phyloP scores from a whole-genome alignment of 1,140 invertebrate species.

The Zaprionus inermis region DNA sequence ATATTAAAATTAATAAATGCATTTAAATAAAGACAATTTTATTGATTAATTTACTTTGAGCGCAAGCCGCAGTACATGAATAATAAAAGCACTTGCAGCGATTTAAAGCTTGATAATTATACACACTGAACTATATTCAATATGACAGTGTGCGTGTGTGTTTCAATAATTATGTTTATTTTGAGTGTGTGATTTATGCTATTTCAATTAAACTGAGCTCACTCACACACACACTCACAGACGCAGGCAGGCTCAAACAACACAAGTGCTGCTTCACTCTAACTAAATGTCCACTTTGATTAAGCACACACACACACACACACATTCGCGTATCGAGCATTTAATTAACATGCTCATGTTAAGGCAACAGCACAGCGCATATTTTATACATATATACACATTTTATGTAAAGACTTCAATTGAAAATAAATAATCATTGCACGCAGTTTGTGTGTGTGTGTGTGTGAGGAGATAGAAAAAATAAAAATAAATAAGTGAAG shows the following conservation, averaged over 20 bases:
- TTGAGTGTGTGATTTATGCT: background rate
- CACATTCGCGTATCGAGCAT: slow-evolving; percentile 8
- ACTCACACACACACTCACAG: background rate
- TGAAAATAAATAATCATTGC: slow-evolving; percentile 25
- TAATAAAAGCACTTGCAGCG: background rate
- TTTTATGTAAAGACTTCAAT: slow-evolving; percentile 12
- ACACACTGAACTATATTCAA: slow-evolving; percentile 4
- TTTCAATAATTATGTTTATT: slow-evolving; percentile 3
- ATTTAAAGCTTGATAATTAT: background rate
- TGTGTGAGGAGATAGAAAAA: background rate
- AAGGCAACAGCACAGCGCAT: background rate
- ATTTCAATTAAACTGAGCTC: background rate
- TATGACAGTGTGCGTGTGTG: background rate
- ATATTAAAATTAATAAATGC: background rate
- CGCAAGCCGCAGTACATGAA: background rate
- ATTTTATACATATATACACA: background rate
- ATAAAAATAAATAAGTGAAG: slow-evolving; percentile 39
- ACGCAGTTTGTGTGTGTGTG: slow-evolving; percentile 4
- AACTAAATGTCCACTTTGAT: slow-evolving; percentile 21
- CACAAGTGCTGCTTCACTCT: slow-evolving; percentile 3
- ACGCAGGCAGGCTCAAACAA: too few species aligned
- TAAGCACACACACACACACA: background rate
- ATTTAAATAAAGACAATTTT: background rate
- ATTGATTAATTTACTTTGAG: background rate
- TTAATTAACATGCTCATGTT: slow-evolving; percentile 36